Base-by-base conservation (phyloP, 2,113 vertebrate species). In the Nothoprocta perdicaria region DNA sequence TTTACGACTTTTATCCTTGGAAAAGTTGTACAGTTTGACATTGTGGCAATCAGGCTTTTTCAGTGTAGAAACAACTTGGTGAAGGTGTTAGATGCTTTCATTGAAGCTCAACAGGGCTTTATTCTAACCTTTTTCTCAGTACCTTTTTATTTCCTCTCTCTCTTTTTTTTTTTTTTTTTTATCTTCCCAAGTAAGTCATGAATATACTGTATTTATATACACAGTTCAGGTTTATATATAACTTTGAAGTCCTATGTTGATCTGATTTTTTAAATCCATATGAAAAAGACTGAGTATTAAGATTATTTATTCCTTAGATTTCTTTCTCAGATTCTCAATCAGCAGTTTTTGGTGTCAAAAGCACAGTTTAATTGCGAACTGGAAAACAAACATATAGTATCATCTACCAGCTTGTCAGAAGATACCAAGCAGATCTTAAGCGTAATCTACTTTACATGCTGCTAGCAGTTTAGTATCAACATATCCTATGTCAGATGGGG, bases 11-110 rank as follows among this genome's bases (percentile, higher is more conserved):
- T 79, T 60, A 46, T 76, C 84, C 63, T 90, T 89, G 75, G 92
- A 92, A 82, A 94, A 76, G 62, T 63, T 92, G 45, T 84, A 63
- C 73, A 63, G 43, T 88, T 90, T 43, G 7, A 89, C 86, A 82
- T 41, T 33, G 41, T 50, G 50, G 72, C 88, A 92, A 82, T 90
- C 80, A 96, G 88, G 90, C 86, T 53, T 94, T 86, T 96, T 94
- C 63, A 84, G 60, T 27, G 29, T 50, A 50, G 86, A 80, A 29
- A 50, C 33, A 88, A 3, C 43, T 41, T 22, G n/a, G 43, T 31
- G 6, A 86, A 69, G 43, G 48, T 53, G 53, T 82, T 93, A 60
- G 67, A 61, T 90, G 16, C 29, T 90, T 1, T 66, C 62, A 84
- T 86, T 86, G 57, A 94, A 84, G 71, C 86, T 80, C n/a, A 92